These are phyloP conservation scores for Cryptus armator DNA, from an alignment of 2,888 invertebrate genomes.

Conservation along the genomic window DNA sequence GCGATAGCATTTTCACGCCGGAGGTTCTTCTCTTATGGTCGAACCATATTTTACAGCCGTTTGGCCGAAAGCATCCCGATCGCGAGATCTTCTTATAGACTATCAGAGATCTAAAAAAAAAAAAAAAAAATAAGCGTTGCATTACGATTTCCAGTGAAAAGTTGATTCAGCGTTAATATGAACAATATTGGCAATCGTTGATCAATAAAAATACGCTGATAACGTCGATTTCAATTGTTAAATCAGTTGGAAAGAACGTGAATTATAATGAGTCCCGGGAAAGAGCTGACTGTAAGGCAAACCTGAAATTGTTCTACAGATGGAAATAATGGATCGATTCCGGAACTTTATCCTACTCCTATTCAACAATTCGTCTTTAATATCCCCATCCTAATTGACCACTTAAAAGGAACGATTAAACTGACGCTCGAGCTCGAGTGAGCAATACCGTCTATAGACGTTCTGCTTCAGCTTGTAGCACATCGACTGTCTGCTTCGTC, in stretches of 20 bases:
- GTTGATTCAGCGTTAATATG: neutral
- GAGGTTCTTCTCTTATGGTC: conserved; percentile 77
- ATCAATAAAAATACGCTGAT: conserved; percentile 6
- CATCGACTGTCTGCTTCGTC: neutral
- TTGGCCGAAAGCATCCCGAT: conserved; percentile 32
- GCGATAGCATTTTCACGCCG: conserved; percentile 80
- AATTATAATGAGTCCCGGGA: neutral
- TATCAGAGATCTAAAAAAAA: conserved; percentile 17
- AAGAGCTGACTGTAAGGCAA: neutral
- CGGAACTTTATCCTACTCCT: neutral
- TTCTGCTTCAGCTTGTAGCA: neutral
- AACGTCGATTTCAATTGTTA: neutral
- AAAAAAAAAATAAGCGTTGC: neutral
- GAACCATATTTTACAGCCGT: conserved; percentile 75
- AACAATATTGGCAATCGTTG: neutral
- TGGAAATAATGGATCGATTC: conserved; percentile 14
- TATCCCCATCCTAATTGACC: conserved; percentile 68
- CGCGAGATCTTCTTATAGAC: conserved; percentile 30
- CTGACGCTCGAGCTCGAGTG: conserved; percentile 27
- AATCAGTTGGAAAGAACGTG: neutral
- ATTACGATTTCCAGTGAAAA: neutral
- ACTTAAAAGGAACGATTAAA: conserved; percentile 72
- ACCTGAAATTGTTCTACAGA: conserved; percentile 1
- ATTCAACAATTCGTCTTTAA: conserved; percentile 6
- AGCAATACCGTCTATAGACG: neutral